Evolutionary conservation across 1,140 invertebrate genomes (phyloP), one percentile per base, ranked within the genome.

Genomic region (Camponotus vicinus): DNA sequence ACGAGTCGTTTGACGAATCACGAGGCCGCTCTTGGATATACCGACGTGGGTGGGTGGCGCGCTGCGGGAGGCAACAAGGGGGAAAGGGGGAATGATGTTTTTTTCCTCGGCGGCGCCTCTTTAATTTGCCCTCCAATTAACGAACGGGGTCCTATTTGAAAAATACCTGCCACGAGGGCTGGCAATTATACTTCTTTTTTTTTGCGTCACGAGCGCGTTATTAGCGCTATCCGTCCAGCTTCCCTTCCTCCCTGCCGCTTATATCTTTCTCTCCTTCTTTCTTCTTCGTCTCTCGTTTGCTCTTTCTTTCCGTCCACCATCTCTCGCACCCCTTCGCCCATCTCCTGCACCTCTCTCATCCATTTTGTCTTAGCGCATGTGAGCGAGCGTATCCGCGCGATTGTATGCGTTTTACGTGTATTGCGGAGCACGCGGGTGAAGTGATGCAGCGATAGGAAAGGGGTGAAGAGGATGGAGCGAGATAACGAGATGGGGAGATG

Each of bases 91-190:
- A 55, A 90, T 80, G 89, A 90, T 90, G 89, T 90, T 90, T 90
- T 90, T 91, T 89, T 91, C 84, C 89, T 91, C 86, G 78, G 85
- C 89, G 90, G 89, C 87, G 88, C 91, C 91, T 92, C 89, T 92
- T 92, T 92, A 92, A 92, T 92, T 92, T 91, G 90, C 91, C 90
- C 89, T 92, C 91, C 91, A 92, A 92, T 92, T 92, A 92, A 92
- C 91, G 91, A 85, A 88, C 90, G 88, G 89, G 89, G 88, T 92
- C 86, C 91, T 91, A 92, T 92, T 92, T 92, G 91, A 90, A 91
- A 92, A 92, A 91, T 88, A 89, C 87, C 87, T 89, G 86, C 88
- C 90, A 90, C 88, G 91, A 92, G 89, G 87, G 87, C 86, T 92
- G 91, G 91, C 91, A 93, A 92, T 92, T 92, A 92, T 92, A 92